A percentile compares a stretch with the other conserved stretches of the same genome.
Conservation (phyloP, 2,113 vertebrate genomes). For the Halichoeres trimaculatus region DNA sequence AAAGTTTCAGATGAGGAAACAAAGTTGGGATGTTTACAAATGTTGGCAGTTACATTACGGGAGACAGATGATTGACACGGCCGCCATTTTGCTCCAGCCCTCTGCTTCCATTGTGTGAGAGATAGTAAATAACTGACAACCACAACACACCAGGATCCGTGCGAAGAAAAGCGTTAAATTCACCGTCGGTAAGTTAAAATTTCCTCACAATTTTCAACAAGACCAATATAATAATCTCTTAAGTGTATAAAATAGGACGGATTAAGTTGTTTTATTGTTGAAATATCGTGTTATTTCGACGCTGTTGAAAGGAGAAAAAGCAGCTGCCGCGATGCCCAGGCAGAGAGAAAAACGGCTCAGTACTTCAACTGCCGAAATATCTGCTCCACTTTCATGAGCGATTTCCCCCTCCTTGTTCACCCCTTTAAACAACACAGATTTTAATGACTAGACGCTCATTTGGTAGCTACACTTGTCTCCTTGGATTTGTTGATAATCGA, state of each 20-base stretch:
- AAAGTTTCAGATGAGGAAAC: not conserved
- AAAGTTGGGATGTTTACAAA: conserved; percentile 66
- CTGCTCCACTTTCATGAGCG: conserved; percentile 68
- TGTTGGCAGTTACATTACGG: conserved; percentile 79
- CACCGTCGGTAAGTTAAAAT: conserved; percentile 73
- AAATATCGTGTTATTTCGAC: conserved; percentile 67
- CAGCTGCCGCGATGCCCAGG: conserved; percentile 56
- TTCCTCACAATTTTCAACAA: not conserved
- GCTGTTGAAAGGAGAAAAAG: conserved; percentile 57
- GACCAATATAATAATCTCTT: conserved; percentile 17
- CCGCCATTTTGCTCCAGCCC: conserved; percentile 84
- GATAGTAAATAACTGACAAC: conserved; percentile 86
- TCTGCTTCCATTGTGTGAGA: conserved; percentile 85
- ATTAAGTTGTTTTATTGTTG: conserved; percentile 48
- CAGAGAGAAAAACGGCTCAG: conserved; percentile 64
- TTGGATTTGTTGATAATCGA: conserved; percentile 20
- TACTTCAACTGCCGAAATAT: conserved; percentile 63
- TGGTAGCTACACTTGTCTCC: conserved; percentile 42
- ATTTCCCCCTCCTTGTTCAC: conserved; percentile 57
- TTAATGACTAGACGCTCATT: not conserved
- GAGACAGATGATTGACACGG: conserved; percentile 83
- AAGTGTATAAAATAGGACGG: conserved; percentile 24
- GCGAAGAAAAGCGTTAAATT: conserved; percentile 62
- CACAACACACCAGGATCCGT: conserved; percentile 74
- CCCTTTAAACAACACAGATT: conserved; percentile 9